phyloP scores from a whole-genome alignment of 2,113 vertebrate genomes.

The Oxyura jamaicensis region DNA sequence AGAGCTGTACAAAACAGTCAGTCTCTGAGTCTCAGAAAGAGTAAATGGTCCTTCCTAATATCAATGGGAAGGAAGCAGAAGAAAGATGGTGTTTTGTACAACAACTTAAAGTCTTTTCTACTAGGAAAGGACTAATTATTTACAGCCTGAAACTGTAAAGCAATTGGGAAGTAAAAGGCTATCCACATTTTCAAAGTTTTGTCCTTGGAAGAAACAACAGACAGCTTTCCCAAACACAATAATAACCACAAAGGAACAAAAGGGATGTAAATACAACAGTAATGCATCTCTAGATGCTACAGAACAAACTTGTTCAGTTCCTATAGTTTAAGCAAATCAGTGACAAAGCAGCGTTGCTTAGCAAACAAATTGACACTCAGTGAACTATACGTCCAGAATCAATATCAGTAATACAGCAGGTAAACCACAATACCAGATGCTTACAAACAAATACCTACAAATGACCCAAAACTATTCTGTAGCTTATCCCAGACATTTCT shows the following conservation, averaged over 20 bases:
- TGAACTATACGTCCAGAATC: neutral
- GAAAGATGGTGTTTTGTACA: neutral
- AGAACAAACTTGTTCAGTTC: neutral
- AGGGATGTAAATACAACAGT: neutral
- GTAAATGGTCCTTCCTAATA: neutral
- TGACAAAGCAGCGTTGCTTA: neutral
- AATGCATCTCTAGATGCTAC: neutral
- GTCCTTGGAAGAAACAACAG: neutral
- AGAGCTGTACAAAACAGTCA: neutral
- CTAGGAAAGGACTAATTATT: neutral
- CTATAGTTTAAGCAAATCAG: neutral
- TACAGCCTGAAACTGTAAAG: neutral
- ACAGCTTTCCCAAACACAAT: neutral
- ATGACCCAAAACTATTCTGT: neutral
- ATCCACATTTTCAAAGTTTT: neutral
- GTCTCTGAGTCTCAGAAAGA: neutral
- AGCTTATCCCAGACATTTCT: neutral
- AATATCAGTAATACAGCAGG: neutral
- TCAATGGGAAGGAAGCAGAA: neutral
- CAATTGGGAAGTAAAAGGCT: neutral
- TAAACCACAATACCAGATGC: neutral
- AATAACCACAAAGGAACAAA: neutral
- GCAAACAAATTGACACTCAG: neutral
- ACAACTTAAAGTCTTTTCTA: neutral
- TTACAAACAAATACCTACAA: neutral